A percentile compares a stretch with the other conserved stretches of the same genome.
Conservation (phyloP, 2,113 vertebrate genomes). For the Petromus typicus region DNA sequence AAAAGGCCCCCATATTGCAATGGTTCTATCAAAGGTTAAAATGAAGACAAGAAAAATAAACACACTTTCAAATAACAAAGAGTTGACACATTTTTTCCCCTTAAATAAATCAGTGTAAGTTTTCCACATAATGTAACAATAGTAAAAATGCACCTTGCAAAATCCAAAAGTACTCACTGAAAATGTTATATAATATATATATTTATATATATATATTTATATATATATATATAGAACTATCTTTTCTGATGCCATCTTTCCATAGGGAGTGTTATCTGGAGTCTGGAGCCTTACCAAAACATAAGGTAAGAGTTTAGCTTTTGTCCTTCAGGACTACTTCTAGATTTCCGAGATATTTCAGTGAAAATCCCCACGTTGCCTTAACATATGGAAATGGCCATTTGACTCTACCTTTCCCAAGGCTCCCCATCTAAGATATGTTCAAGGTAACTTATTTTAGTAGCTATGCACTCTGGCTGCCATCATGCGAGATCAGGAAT, state of each 20-base stretch:
- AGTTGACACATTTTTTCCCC: constrained; percentile 80
- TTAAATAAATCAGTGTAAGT: constrained; percentile 85
- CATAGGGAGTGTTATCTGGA: constrained; percentile 68
- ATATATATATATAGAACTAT: constrained; percentile 72
- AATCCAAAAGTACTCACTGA: constrained; percentile 82
- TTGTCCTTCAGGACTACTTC: constrained; percentile 68
- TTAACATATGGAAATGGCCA: constrained; percentile 66
- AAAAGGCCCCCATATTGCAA: constrained; percentile 73
- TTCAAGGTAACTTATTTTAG: constrained; percentile 69
- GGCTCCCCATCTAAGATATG: constrained; percentile 53
- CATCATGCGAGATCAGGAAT: constrained; percentile 74
- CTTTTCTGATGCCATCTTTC: constrained; percentile 72
- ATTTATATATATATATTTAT: constrained; percentile 46
- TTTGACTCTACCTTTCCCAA: constrained; percentile 37
- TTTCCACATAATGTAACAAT: constrained; percentile 83
- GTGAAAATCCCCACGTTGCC: constrained; percentile 30
- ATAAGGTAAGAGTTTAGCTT: constrained; percentile 61
- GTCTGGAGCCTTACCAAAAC: constrained; percentile 64
- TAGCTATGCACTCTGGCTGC: constrained; percentile 67
- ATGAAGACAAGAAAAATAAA: constrained; percentile 79
- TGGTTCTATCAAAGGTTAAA: constrained; percentile 81
- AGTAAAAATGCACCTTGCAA: constrained; percentile 82
- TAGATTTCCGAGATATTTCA: constrained; percentile 65
- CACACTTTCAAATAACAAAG: constrained; percentile 65
- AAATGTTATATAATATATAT: constrained; percentile 82